A percentile compares a stretch with the other conserved stretches of the same genome.
These are phyloP conservation scores for Cromileptes altivelis DNA, from an alignment of 2,113 vertebrate species.

Conservation along the genomic window DNA sequence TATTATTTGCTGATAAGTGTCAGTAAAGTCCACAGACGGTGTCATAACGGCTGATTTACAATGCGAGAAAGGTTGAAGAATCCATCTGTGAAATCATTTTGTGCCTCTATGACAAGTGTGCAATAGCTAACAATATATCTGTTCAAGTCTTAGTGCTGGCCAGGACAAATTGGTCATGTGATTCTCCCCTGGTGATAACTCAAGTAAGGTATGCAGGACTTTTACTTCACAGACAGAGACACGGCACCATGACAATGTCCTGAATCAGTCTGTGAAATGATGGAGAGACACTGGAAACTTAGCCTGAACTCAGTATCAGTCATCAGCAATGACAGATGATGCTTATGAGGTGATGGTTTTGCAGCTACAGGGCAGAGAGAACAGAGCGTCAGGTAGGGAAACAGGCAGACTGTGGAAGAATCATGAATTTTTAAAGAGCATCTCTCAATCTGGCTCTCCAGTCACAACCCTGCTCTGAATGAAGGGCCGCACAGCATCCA, in stretches of 20 bases:
- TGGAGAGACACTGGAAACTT: too few species aligned
- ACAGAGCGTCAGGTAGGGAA: neutral
- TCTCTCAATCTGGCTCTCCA: neutral
- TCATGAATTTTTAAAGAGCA: neutral
- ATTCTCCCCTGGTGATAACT: neutral
- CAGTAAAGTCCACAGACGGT: neutral
- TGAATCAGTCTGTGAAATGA: neutral
- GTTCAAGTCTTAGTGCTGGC: neutral
- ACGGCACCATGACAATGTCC: neutral
- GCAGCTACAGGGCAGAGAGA: neutral
- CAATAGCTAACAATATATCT: neutral
- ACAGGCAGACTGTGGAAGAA: neutral
- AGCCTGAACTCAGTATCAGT: neutral
- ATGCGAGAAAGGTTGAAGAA: neutral
- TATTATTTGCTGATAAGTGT: neutral
- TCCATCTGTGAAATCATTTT: neutral
- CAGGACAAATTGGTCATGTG: neutral
- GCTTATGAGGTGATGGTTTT: neutral
- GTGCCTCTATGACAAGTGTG: neutral
- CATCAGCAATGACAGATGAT: neutral
- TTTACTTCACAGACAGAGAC: neutral
- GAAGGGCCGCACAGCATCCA: neutral
- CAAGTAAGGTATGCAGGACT: neutral
- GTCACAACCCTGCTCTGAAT: neutral
- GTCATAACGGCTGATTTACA: neutral